Evolutionary conservation across 2,113 vertebrate genomes (phyloP), one percentile per base, ranked within the genome.

Genomic region (Oreamnos americanus): DNA sequence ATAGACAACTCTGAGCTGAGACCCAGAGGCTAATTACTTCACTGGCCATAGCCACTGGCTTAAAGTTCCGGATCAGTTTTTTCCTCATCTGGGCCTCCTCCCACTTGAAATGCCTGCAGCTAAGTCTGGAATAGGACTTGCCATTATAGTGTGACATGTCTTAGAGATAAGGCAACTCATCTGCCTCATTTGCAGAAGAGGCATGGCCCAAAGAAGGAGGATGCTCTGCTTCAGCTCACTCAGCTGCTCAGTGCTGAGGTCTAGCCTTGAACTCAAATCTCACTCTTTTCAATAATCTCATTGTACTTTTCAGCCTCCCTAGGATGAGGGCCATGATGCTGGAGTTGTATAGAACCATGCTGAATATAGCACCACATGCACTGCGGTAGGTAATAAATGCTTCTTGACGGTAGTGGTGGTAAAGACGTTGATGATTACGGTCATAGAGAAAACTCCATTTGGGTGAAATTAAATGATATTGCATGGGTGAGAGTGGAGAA

Each of bases 401-500:
- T 49, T 94, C 95, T 67, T 91, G 78, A 93, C 96, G 82, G 26
- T 64, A 82, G 92, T 95, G 43, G 71, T 26, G 76, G 94, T 96
- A 89, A 96, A 94, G 97, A 87, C 87, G 87, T 87, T 91, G 95
- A 97, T 97, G 96, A 94, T 98, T 97, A 97, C 90, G 93, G 62
- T 87, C 96, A 93, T 19, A 95, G 91, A 87, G 90, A 86, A 94
- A 98, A 96, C 86, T 93, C 96, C 96, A 97, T 97, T 98, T 98
- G 95, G 96, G 97, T 97, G 83, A 98, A 97, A 96, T 96, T 97
- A 97, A 97, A 96, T 97, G 97, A 97, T 97, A 90, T 62, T 28
- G 23, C 21, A 30, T 74, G 93, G 87, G 84, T 82, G 85, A 96
- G 92, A 90, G 91, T 90, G 88, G 92, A 95, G 96, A 98, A 96